These are phyloP conservation scores for Aix galericulata DNA, from an alignment of 2,113 vertebrate species.

Conservation along the genomic window DNA sequence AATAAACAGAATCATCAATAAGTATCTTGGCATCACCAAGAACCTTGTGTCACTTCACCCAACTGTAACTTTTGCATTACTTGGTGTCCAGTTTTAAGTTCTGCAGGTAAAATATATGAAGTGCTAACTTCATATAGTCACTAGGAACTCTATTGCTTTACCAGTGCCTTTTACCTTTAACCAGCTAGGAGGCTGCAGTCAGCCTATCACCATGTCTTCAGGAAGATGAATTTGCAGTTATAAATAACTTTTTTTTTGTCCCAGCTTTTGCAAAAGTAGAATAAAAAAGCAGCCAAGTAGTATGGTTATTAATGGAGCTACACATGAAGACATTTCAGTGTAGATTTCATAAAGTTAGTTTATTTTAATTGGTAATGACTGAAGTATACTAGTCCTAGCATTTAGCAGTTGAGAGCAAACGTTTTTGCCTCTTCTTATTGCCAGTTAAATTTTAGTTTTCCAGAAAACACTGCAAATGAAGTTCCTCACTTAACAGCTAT, in stretches of 20 bases:
- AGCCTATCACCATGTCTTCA: slow-evolving; percentile 58
- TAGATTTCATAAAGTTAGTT: background rate
- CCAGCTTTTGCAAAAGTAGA: slow-evolving; percentile 70
- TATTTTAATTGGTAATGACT: background rate
- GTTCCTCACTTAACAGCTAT: background rate
- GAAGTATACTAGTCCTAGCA: background rate
- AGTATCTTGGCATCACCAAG: background rate
- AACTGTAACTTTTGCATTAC: background rate
- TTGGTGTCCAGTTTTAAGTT: background rate
- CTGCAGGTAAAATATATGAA: background rate
- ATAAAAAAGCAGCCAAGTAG: slow-evolving; percentile 43
- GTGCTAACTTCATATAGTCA: background rate
- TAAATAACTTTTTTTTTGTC: slow-evolving; percentile 42
- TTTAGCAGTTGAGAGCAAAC: background rate
- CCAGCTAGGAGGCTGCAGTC: slow-evolving; percentile 32
- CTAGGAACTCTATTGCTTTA: background rate
- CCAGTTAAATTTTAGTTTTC: background rate
- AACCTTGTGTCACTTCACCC: background rate
- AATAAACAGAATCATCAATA: background rate
- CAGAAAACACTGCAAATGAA: background rate
- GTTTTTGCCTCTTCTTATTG: background rate
- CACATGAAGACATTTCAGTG: background rate
- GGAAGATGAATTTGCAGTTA: slow-evolving; percentile 64
- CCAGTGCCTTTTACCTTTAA: slow-evolving; percentile 24
- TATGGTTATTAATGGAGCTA: background rate